Evolutionary conservation across 2,888 invertebrate genomes (phyloP), one percentile per base, ranked within the genome.

Genomic region (Matsumyia berberina): DNA sequence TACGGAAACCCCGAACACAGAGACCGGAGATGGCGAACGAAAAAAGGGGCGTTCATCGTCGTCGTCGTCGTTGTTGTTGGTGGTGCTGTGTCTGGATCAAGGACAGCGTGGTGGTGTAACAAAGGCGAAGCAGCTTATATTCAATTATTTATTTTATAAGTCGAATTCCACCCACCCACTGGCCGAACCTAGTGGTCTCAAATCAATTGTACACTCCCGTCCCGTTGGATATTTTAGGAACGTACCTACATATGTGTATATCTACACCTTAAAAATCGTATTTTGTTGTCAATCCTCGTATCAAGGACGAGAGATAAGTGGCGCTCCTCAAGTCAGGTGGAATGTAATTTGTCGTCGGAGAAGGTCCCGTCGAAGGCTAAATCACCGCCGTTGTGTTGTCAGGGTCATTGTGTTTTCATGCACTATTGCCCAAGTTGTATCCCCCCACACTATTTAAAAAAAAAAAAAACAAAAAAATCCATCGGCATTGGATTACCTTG

Each of bases 371-470:
- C 46, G 55, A 76, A 62, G 69, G 69, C 57, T 39, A 74, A 69
- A 33, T 46, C 62, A 42, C 53, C 60, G 39, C 9, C 8, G 19
- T 12, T 46, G 19, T 35, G 9, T 9, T 69, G 44, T 44, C 60
- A 81, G 76, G 80, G 69, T 81, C 62, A 69, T 76, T 76, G 69
- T 62, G 53, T 81, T 76, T 76, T 58, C 69, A 74, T 80, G 74
- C 55, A 51, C 67, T 73, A 66, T 73, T 67, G 67, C 53, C 31
- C 24, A 42, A 31, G 33, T 39, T 24, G 24, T 24, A 24, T 24
- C 33, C 33, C 19, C 17, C 15, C 33, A n/a, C 33, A 0, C 42
- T 44, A 60, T 17, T n/a, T 17, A 29, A 58, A 60, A 19, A 24
- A 1, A 15, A 29, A 42, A 24, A 1, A 15, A 42, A 8, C 12